Percentiles rank a stretch among this genome's conserved stretches.
Evolutionary conservation across 2,888 invertebrate species (phyloP).

Genomic region (Amphipyra berbera): DNA sequence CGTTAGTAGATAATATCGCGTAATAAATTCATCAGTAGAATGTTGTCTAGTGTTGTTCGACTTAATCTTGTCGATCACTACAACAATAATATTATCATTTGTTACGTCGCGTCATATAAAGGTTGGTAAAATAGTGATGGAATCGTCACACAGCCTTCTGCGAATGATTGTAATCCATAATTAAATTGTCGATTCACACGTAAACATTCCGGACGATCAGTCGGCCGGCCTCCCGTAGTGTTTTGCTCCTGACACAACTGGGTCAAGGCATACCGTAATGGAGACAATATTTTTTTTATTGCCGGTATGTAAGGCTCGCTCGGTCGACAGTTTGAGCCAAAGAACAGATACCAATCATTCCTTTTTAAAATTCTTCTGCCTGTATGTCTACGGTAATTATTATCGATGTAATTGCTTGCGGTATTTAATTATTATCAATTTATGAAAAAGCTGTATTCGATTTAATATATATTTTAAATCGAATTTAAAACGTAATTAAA

Average conservation of each 20-base stretch:
- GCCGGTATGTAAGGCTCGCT: slow-evolving; percentile 38
- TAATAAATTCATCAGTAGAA: slow-evolving; percentile 21
- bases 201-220: slow-evolving; percentile 47
- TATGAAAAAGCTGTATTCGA: background rate
- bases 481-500: too few species aligned
- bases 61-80: slow-evolving; percentile 6
- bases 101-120: too few species aligned
- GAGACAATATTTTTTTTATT: slow-evolving; percentile 52
- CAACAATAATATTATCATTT: background rate
- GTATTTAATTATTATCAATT: slow-evolving; percentile 1
- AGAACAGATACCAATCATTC: slow-evolving; percentile 29
- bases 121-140: slow-evolving; percentile 7
- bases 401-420: background rate
- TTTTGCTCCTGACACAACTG: slow-evolving; percentile 54
- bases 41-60: background rate
- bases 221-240: slow-evolving; percentile 44
- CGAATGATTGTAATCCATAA: slow-evolving; percentile 40
- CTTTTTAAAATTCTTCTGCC: slow-evolving; percentile 16
- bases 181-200: slow-evolving; percentile 44
- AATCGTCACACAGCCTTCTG: slow-evolving; percentile 1
- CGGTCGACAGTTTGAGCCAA: slow-evolving; percentile 9
- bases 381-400: background rate
- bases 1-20: slow-evolving; percentile 20
- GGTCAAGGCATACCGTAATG: slow-evolving; percentile 52
- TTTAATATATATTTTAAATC: too few species aligned